These are phyloP conservation scores for Drosophila pandora DNA, from an alignment of 1,140 invertebrate genomes.

Conservation along the genomic window DNA sequence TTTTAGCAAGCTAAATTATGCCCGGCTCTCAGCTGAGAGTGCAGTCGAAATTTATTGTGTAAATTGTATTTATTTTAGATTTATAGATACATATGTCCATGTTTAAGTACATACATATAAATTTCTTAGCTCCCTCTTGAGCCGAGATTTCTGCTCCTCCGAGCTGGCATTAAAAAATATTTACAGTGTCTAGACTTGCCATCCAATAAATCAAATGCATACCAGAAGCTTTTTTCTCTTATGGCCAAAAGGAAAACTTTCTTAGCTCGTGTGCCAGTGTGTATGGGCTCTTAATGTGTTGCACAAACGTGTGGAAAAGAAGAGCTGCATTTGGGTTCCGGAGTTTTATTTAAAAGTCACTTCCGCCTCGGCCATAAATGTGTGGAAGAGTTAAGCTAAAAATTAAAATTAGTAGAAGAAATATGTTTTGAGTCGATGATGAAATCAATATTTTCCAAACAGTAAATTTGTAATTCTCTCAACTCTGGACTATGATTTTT, in stretches of 20 bases:
- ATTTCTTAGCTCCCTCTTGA: slow-evolving; percentile 44
- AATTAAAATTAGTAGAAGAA: slow-evolving; percentile 23
- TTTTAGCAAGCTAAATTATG: slow-evolving; percentile 56
- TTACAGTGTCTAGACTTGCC: slow-evolving; percentile 79
- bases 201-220: slow-evolving; percentile 76
- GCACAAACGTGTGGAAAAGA: slow-evolving; percentile 23
- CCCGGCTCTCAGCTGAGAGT: slow-evolving; percentile 37
- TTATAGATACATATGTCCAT: slow-evolving; percentile 64
- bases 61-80: slow-evolving; percentile 75
- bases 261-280: background rate
- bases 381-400: slow-evolving; percentile 8
- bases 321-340: slow-evolving; percentile 4
- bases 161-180: slow-evolving; percentile 76
- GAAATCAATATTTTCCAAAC: slow-evolving; percentile 19
- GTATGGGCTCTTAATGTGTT: slow-evolving; percentile 35
- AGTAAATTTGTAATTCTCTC: slow-evolving; percentile 30
- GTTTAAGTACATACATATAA: slow-evolving; percentile 40
- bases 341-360: slow-evolving; percentile 29
- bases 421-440: background rate
- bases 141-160: slow-evolving; percentile 38
- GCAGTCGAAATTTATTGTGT: slow-evolving; percentile 56
- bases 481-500: slow-evolving; percentile 27
- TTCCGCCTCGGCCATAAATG: background rate
- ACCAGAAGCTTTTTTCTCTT: slow-evolving; percentile 31
- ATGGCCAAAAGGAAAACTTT: slow-evolving; percentile 26